These are phyloP conservation scores for Brenthis daphne DNA, from an alignment of 2,888 invertebrate genomes.

Conservation along the genomic window DNA sequence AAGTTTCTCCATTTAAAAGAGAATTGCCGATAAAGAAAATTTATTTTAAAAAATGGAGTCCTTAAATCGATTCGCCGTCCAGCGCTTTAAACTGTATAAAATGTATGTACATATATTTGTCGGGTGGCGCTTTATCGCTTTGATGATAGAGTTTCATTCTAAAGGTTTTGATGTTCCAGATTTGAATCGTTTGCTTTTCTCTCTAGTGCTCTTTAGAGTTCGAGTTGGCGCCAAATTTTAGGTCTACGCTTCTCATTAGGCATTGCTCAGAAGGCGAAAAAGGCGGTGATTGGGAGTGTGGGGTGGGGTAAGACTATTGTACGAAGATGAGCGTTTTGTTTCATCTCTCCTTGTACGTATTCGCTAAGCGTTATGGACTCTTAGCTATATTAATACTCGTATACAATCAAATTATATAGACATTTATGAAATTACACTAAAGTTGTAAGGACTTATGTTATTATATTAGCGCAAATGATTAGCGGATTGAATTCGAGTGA, in stretches of 20 bases:
- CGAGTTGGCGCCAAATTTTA: constrained; percentile 80
- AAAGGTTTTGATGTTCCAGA: constrained; percentile 43
- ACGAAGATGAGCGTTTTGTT: constrained; percentile 71
- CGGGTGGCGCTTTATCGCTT: constrained; percentile 36
- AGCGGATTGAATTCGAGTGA: no score
- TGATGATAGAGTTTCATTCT: constrained; percentile 39
- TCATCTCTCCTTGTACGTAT: constrained; percentile 54
- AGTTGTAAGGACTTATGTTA: no score
- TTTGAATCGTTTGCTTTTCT: constrained; percentile 44
- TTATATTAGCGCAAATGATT: no score
- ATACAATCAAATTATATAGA: not conserved
- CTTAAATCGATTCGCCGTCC: constrained; percentile 54
- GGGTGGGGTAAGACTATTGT: constrained; percentile 36
- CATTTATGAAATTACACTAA: no score
- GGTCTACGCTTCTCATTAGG: constrained; percentile 78
- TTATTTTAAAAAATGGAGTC: constrained; percentile 47
- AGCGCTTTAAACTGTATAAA: constrained; percentile 31
- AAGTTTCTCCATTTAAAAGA: constrained; percentile 1
- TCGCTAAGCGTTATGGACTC: constrained; percentile 10
- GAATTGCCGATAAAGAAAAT: constrained; percentile 26
- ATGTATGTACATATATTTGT: constrained; percentile 31
- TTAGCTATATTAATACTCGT: not conserved
- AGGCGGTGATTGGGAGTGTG: constrained; percentile 41
- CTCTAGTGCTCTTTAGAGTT: constrained; percentile 71
- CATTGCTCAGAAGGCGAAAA: constrained; percentile 53